Base-by-base conservation (phyloP, 2,797 vertebrate genomes). In the Acanthopagrus latus region DNA sequence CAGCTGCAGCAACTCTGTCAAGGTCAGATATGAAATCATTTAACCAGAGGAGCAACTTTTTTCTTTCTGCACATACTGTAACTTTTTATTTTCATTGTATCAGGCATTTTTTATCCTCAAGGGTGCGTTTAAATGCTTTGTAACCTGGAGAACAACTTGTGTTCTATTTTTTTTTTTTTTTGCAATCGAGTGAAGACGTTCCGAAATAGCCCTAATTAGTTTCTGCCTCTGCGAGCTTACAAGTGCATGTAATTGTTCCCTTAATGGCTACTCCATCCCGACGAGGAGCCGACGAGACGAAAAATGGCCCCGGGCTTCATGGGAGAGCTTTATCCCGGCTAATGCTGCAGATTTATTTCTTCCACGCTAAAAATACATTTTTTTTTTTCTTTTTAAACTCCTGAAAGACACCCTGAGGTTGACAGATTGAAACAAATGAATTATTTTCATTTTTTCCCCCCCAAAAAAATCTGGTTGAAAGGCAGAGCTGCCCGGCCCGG, bases 161-260 rank as follows among this genome's bases (percentile, higher is more conserved):
- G 81, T 77, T 85, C 81, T 87, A 71, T 25, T 25, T 25, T 25
- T 25, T 25, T n/a, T n/a, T 86, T 83, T 86, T 64, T 64, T 57
- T 0, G 5, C 69, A 48, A 48, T 85, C 64, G 58, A 88, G 72
- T 74, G 78, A 91, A 87, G 81, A 84, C 33, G 50, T 71, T 92
- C 73, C 81, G 85, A 89, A 92, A 88, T 83, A 81, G 71, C 74
- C 51, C 76, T 83, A 87, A 92, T 92, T 90, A 93, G 81, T 86
- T 89, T 90, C 85, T 83, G 78, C 81, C 78, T 89, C 81, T 85
- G 82, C 66, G 27, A 83, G 82, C 81, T 89, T 69, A 91, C 81
- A 81, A 92, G 82, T 80, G 82, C 71, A 69, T 84, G 86, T 92
- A 87, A 93, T 92, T 85, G 86, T 85, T 89, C 86, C 58, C 80